Evolutionary conservation across 2,113 vertebrate genomes (phyloP).

Genomic region (Lepus europaeus): DNA sequence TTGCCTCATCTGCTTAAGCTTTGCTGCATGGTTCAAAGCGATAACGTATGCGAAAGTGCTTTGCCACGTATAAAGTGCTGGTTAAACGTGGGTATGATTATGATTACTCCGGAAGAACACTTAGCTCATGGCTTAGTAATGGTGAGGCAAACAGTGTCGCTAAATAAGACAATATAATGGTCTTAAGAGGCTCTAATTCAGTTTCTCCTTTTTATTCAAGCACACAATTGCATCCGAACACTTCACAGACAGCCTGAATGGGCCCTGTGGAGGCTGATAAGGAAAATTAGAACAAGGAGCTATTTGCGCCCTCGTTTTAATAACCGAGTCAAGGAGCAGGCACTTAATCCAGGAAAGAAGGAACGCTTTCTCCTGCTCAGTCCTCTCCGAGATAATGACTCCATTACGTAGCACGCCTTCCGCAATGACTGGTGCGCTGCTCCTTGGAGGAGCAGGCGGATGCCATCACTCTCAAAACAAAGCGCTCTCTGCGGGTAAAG

Average conservation of each 20-base stretch:
- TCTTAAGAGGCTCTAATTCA: conserved; percentile 84
- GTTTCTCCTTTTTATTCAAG: conserved; percentile 81
- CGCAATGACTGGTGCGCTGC: not conserved
- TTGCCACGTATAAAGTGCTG: conserved; percentile 68
- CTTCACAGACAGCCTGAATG: conserved; percentile 81
- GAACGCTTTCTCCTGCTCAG: conserved; percentile 66
- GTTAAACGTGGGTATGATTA: conserved; percentile 74
- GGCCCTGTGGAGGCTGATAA: conserved; percentile 83
- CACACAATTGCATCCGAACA: conserved; percentile 81
- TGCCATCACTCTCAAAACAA: conserved; percentile 28
- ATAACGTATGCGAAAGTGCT: not conserved
- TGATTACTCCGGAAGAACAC: conserved; percentile 75
- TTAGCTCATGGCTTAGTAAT: conserved; percentile 80
- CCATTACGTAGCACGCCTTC: conserved; percentile 60
- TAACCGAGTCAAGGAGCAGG: conserved; percentile 80
- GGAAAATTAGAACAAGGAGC: conserved; percentile 84
- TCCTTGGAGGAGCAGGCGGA: conserved; percentile 55
- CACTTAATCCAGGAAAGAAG: conserved; percentile 73
- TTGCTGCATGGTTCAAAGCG: conserved; percentile 28
- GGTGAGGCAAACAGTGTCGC: conserved; percentile 80
- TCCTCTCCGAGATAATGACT: conserved; percentile 74
- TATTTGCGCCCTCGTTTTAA: conserved; percentile 82
- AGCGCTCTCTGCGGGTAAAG: not conserved
- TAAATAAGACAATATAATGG: conserved; percentile 83
- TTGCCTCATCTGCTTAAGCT: not conserved